phyloP scores from a whole-genome alignment of 1,140 invertebrate genomes.

The Halyomorpha halys region DNA sequence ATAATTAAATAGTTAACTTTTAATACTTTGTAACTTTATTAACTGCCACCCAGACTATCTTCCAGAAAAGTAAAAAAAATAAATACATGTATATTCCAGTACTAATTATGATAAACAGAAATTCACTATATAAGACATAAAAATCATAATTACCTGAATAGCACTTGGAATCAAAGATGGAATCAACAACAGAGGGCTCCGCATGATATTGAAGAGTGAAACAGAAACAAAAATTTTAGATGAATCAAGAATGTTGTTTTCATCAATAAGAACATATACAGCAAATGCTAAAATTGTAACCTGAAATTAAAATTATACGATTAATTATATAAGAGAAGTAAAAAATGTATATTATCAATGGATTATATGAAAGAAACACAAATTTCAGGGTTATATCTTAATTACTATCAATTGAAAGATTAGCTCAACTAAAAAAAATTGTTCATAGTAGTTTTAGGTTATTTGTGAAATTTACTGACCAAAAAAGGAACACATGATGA shows the following conservation, averaged over 20 bases:
- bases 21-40: too few species aligned
- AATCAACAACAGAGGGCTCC: slow-evolving; percentile 29
- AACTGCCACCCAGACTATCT: too few species aligned
- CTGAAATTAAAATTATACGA: slow-evolving; percentile 27
- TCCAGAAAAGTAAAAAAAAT: too few species aligned
- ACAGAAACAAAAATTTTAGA: slow-evolving; percentile 45
- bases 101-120: too few species aligned
- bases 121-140: neutral
- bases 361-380: neutral
- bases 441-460: too few species aligned
- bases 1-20: too few species aligned
- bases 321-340: too few species aligned
- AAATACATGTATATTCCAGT: too few species aligned
- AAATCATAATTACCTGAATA: slow-evolving; percentile 54
- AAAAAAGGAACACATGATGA: slow-evolving; percentile 91
- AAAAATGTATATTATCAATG: slow-evolving; percentile 9
- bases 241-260: slow-evolving; percentile 46
- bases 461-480: slow-evolving; percentile 46
- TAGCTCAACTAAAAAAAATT: neutral
- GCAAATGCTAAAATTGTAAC: slow-evolving; percentile 14
- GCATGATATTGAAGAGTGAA: slow-evolving; percentile 27
- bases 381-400: too few species aligned
- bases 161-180: slow-evolving; percentile 44
- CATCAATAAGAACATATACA: slow-evolving; percentile 32
- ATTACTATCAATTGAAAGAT: neutral